Base-by-base conservation (phyloP, 2,797 vertebrate genomes). In the Catamblyrhynchus diadema region DNA sequence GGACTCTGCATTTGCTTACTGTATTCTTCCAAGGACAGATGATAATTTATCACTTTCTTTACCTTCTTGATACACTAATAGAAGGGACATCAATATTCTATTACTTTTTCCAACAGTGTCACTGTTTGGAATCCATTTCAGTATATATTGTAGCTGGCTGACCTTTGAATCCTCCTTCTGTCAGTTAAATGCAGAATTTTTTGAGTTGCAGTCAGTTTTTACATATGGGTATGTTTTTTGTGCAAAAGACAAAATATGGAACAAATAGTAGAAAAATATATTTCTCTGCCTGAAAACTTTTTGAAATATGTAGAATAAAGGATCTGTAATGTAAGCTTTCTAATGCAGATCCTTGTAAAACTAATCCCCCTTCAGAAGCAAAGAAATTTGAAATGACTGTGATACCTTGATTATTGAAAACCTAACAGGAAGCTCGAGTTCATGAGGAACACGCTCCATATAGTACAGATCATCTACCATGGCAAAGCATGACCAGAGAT, bases 341-440 rank as follows among this genome's bases (percentile, higher is more conserved):
- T 65, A 50, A 37, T n/a, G 20, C 16, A 69, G 22, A 14, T 50
- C 7, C 8, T 67, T 3, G 0, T 44, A 47, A 47, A 86, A 48
- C 9, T 54, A 71, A 45, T 54, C 4, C 1, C 6, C 6, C 54
- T 69, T 61, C 51, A 73, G 27, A 75, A 94, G 65, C 17, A 54
- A 28, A 48, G 8, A 17, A 50, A 18, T 86, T 48, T 61, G 14
- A 41, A 75, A 70, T 50, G 4, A 24, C 10, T 54, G 3, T 48
- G 15, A 47, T 65, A 39, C 4, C 5, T 23, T 32, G 2, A 35
- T 50, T 59, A 78, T 44, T 54, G n/a, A 65, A 88, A 94, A 74
- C 18, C 14, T 59, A 42, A 9, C 1, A 2, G 42, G 25, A 88
- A 69, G 1, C 11, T 84, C 0, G 0, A 41, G 18, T 35, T 86